Conservation (phyloP, 2,888 invertebrate genomes). For the Hipparchia sbordonii region DNA sequence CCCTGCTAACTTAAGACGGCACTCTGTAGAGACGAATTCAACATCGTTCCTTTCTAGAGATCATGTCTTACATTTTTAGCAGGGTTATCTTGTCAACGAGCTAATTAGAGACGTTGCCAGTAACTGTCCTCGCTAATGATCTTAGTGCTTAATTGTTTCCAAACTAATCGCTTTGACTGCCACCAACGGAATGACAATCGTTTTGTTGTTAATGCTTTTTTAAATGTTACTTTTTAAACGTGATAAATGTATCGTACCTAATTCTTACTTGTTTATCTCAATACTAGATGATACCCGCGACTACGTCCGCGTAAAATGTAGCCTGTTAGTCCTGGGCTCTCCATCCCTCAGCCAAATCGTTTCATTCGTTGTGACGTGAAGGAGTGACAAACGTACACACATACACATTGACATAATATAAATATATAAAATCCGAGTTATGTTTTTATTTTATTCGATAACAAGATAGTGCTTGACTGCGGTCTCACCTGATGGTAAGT, state of each 20-base stretch:
- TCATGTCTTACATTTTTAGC: background rate
- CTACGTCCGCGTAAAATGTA: too few species aligned
- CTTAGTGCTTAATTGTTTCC: slow-evolving; percentile 30
- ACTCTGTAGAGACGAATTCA: background rate
- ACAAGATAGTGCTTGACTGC: too few species aligned
- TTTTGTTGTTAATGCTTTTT: slow-evolving; percentile 10
- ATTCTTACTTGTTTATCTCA: background rate
- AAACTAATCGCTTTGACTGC: slow-evolving; percentile 28
- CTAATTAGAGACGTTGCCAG: slow-evolving; percentile 20
- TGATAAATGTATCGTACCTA: background rate
- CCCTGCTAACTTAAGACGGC: background rate
- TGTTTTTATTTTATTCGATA: too few species aligned
- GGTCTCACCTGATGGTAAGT: too few species aligned
- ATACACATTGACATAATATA: too few species aligned
- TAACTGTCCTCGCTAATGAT: slow-evolving; percentile 31
- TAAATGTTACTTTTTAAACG: background rate
- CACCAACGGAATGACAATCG: slow-evolving; percentile 6
- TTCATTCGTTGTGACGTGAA: too few species aligned
- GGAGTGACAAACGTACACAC: too few species aligned
- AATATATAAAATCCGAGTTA: too few species aligned
- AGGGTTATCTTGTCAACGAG: slow-evolving; percentile 19
- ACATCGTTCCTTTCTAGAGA: background rate
- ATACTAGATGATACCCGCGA: too few species aligned
- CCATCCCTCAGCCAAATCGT: too few species aligned
- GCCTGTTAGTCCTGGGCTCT: too few species aligned